These are phyloP conservation scores for Dinothrombium tinctorium DNA, from an alignment of 1,140 invertebrate species.

Conservation along the genomic window DNA sequence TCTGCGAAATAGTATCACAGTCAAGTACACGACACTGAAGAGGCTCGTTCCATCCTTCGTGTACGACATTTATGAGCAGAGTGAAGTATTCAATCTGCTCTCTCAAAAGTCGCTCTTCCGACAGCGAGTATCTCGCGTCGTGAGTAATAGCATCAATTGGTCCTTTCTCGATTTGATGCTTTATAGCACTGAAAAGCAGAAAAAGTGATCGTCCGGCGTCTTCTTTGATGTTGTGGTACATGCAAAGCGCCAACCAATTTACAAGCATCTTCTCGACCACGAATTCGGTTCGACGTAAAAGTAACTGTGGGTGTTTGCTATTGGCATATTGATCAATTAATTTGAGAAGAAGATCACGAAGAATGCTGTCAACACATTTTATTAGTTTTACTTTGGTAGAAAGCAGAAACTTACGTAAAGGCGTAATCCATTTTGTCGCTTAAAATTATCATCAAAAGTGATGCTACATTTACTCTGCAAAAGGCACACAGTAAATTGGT, in stretches of 20 bases:
- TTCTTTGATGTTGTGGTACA: conserved; percentile 86
- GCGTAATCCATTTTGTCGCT: conserved; percentile 85
- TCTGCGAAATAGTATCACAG: conserved; percentile 95
- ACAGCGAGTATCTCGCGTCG: conserved; percentile 87
- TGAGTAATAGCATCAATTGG: conserved; percentile 73
- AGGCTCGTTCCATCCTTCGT: neutral
- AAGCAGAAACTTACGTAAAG: too few species aligned
- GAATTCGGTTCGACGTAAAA: conserved; percentile 76
- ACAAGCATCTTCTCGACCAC: conserved; percentile 98
- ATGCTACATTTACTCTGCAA: conserved; percentile 63
- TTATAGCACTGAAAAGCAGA: conserved; percentile 87
- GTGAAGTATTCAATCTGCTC: conserved; percentile 34
- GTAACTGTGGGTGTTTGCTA: conserved; percentile 76
- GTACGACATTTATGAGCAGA: neutral
- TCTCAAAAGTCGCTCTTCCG: conserved; percentile 75
- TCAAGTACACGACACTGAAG: conserved; percentile 50
- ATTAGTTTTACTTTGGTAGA: conserved; percentile 92
- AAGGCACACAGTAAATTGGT: conserved; percentile 4
- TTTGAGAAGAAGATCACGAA: conserved; percentile 55
- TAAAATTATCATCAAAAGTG: conserved; percentile 66
- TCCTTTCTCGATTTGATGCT: conserved; percentile 77
- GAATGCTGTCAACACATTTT: conserved; percentile 47
- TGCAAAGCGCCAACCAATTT: conserved; percentile 93
- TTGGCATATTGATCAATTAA: conserved; percentile 46
- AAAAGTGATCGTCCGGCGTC: conserved; percentile 84